phyloP scores from a whole-genome alignment of 23 tunicate genomes.

The Oikopleura dioica region DNA sequence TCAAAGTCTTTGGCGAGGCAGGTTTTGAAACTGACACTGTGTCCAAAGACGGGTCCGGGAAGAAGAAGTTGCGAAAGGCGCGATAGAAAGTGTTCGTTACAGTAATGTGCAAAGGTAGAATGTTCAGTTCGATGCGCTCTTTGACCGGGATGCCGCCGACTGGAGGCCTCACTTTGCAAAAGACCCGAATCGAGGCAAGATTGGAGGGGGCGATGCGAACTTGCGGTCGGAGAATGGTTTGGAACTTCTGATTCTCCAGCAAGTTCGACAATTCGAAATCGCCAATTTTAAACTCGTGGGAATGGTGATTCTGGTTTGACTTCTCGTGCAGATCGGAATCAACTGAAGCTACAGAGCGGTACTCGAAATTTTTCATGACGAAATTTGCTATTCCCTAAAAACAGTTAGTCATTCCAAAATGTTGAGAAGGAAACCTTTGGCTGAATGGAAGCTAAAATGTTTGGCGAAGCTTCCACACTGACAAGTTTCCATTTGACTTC shows the following conservation, averaged over 20 bases:
- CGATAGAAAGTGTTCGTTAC: conserved; percentile 55
- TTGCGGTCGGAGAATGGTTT: neutral
- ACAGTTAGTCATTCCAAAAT: neutral
- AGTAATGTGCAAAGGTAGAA: conserved; percentile 51
- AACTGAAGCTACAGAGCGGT: neutral
- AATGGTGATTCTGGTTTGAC: neutral
- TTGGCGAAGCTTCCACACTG: neutral
- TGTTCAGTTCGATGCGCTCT: conserved; percentile 90
- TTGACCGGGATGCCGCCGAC: conserved; percentile 92
- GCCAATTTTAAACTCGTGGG: neutral
- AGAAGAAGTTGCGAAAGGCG: conserved; percentile 54
- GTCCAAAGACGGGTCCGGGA: conserved; percentile 19
- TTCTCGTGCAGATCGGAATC: neutral
- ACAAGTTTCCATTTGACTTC: neutral
- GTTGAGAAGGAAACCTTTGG: neutral
- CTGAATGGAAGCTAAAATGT: neutral
- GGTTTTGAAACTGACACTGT: neutral
- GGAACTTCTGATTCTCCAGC: neutral
- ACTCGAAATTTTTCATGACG: neutral
- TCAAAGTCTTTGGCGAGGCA: neutral
- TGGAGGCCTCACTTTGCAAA: conserved; percentile 71
- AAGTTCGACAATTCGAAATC: neutral
- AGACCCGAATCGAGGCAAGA: conserved; percentile 16
- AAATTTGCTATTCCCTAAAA: neutral
- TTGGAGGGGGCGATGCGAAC: neutral